Evolutionary conservation across 2,888 invertebrate genomes (phyloP).

Genomic region (Caradrina clavipalpis): DNA sequence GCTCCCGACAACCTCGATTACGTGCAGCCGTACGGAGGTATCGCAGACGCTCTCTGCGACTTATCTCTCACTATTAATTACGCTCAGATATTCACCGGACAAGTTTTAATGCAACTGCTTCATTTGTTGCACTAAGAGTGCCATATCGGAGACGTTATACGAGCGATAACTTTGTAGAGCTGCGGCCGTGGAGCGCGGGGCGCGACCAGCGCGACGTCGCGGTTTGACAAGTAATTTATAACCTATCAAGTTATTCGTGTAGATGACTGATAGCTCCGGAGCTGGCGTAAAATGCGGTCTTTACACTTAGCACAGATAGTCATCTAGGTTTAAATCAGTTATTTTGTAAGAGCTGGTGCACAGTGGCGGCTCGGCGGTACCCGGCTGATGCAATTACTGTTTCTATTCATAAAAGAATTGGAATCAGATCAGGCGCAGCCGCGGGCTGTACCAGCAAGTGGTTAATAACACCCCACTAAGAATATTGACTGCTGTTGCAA

Average conservation of each 20-base stretch:
- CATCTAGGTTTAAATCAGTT: constrained; percentile 82
- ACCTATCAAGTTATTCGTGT: constrained; percentile 65
- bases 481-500: constrained; percentile 86
- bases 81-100: constrained; percentile 87
- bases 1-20: constrained; percentile 85
- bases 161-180: constrained; percentile 84
- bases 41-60: constrained; percentile 82
- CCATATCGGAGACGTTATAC: constrained; percentile 86
- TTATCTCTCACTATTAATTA: constrained; percentile 90
- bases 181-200: constrained; percentile 72
- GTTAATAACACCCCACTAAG: constrained; percentile 86
- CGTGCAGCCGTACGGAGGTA: constrained; percentile 78
- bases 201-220: constrained; percentile 47
- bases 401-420: constrained; percentile 88
- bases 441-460: constrained; percentile 79
- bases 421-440: constrained; percentile 85
- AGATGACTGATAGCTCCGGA: constrained; percentile 77
- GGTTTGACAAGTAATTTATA: constrained; percentile 68
- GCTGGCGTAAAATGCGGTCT: constrained; percentile 71
- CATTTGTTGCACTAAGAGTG: constrained; percentile 88
- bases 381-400: constrained; percentile 82
- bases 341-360: constrained; percentile 79
- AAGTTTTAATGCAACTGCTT: constrained; percentile 91
- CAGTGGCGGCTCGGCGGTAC: constrained; percentile 67
- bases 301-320: constrained; percentile 79